Base-by-base conservation (phyloP, 2,888 invertebrate species). In the Diplolepis rosae region DNA sequence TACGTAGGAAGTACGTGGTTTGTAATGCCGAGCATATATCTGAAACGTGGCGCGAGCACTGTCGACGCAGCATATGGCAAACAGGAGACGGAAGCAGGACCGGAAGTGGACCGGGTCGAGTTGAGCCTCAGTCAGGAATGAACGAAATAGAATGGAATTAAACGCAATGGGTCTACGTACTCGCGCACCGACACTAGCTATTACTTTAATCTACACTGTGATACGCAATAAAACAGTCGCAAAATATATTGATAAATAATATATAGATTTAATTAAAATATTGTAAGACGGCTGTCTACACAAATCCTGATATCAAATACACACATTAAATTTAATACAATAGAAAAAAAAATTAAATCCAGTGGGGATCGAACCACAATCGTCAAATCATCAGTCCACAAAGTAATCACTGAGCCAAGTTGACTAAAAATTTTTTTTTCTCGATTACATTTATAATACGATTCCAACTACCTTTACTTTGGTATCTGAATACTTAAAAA, bases 81-180 rank as follows among this genome's bases (percentile, higher is more conserved):
- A 72, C 73, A 74, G 68, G 74, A 75, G 75, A 66, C 75, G 75
- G 75, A 75, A 75, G 75, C 65, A 69, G 56, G 32, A 61, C 71
- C 68, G 71, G 68, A 69, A 71, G 71, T 71, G 45, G 39, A 39
- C 56, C 56, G 56, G 56, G 56, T 61, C 56, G 56, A 61, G 56
- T 61, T 61, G 56, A 61, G 56, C 56, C 56, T 56, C 32, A 24
- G 24, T 61, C 56, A 61, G 56, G 56, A 61, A 61, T 61, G 56
- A 61, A 61, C 56, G 56, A 61, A 61, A 61, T 61, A 61, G 56
- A 61, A 61, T 61, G 39, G 56, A 61, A 39, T 61, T 22, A 32
- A 61, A 61, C 56, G 56, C 56, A 61, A 61, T 61, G 24, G 56
- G 56, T 61, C 56, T 61, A 39, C 56, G 32, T 61, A 61, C 39